These are phyloP conservation scores for Diplazon laetatorius DNA, from an alignment of 2,888 invertebrate species.

Conservation along the genomic window DNA sequence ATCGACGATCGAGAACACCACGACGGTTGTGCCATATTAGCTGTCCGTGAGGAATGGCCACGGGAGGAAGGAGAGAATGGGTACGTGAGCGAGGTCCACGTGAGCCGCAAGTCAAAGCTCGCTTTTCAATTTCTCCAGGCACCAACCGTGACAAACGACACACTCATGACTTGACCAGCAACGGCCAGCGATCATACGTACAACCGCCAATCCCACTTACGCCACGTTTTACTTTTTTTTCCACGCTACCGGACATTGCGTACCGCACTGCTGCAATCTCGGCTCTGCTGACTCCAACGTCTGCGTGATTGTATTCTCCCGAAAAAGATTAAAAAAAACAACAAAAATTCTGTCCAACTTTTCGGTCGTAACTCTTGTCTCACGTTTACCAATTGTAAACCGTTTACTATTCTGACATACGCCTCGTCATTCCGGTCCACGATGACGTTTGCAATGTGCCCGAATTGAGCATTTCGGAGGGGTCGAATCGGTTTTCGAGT, in stretches of 20 bases:
- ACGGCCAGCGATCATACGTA: constrained; percentile 16
- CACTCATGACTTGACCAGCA: constrained; percentile 46
- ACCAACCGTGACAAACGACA: constrained; percentile 55
- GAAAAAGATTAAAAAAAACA: no score
- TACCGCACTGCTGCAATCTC: no score
- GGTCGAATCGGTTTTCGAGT: neutral
- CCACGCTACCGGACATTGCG: constrained; percentile 6
- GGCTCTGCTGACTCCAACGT: no score
- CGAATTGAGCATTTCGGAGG: neutral
- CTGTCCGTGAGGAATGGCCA: constrained; percentile 17
- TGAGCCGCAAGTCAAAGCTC: constrained; percentile 59
- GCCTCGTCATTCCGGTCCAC: neutral
- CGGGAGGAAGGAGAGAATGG: neutral
- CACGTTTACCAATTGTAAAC: neutral
- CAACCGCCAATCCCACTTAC: constrained; percentile 14
- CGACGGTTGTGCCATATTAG: constrained; percentile 34
- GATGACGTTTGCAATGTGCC: neutral
- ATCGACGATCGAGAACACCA: constrained; percentile 25
- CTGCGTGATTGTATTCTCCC: constrained; percentile 24
- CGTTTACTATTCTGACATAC: neutral
- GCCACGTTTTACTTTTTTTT: constrained; percentile 8
- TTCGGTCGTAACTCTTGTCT: neutral
- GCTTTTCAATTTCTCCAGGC: constrained; percentile 57
- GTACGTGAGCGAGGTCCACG: constrained; percentile 34
- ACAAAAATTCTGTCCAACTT: constrained; percentile 29